A percentile compares a stretch with the other conserved stretches of the same genome.
Evolutionary conservation across 30 jellyfish, hydroid and myxozoan species (phyloP).

Genomic region (Catostylus mosaicus): DNA sequence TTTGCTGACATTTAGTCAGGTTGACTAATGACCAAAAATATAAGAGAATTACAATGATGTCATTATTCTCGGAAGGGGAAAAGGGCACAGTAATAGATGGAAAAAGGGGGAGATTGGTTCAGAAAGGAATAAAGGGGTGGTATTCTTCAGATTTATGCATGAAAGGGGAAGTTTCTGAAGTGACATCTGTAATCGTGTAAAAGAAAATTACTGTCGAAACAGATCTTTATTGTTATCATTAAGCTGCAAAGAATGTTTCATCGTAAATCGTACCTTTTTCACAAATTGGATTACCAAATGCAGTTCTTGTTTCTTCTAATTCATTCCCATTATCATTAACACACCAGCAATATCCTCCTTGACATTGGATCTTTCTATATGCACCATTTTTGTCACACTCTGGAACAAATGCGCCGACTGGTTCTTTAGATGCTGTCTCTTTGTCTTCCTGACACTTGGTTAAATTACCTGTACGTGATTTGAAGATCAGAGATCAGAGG

Average conservation of each 20-base stretch:
- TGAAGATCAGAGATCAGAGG: too few species aligned
- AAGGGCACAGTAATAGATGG: not conserved
- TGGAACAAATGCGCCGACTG: conserved; percentile 68
- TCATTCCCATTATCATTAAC: conserved; percentile 66
- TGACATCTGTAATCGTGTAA: too few species aligned
- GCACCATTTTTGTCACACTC: conserved; percentile 78
- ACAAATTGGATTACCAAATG: conserved; percentile 35
- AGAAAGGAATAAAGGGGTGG: too few species aligned
- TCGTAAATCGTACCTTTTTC: conserved; percentile 26
- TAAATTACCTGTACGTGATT: conserved; percentile 5
- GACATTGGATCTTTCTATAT: conserved; percentile 71
- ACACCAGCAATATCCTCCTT: conserved; percentile 71
- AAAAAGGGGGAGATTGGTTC: too few species aligned
- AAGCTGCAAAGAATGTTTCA: too few species aligned
- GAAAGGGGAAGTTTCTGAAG: too few species aligned
- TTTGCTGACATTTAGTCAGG: conserved; percentile 39
- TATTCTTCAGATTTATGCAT: too few species aligned
- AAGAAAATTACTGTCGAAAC: too few species aligned
- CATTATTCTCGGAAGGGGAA: not conserved
- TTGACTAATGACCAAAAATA: not conserved
- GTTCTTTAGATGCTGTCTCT: conserved; percentile 16
- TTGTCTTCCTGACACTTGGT: conserved; percentile 63
- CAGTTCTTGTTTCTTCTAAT: conserved; percentile 62
- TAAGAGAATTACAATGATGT: not conserved
- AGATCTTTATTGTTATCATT: too few species aligned